Conservation (phyloP, 2,797 vertebrate genomes). For the Naso thynnoides region DNA sequence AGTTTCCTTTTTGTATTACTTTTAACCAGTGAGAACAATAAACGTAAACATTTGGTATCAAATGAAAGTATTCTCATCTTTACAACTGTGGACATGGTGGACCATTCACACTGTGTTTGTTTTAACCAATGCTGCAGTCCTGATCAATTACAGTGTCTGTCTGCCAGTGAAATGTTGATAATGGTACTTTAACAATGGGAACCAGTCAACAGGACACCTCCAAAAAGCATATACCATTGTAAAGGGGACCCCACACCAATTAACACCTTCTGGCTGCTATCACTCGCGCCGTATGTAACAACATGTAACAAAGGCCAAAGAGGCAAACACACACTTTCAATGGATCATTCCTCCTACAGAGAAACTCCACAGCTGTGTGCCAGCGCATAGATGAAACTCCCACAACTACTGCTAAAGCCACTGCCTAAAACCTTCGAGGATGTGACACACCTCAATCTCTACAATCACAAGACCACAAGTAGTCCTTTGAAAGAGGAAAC, state of each 20-base stretch:
- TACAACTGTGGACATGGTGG: background rate
- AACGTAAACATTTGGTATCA: too few species aligned
- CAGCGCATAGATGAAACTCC: slow-evolving; percentile 44
- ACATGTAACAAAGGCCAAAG: slow-evolving; percentile 11
- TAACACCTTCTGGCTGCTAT: slow-evolving; percentile 29
- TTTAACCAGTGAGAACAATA: too few species aligned
- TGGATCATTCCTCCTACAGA: slow-evolving; percentile 17
- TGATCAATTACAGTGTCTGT: slow-evolving; percentile 19
- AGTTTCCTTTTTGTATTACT: background rate
- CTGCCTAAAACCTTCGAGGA: slow-evolving; percentile 66
- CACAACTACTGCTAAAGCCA: slow-evolving; percentile 42
- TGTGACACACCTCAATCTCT: slow-evolving; percentile 73
- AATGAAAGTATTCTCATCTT: background rate
- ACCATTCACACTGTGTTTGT: background rate
- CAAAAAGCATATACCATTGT: slow-evolving; percentile 39
- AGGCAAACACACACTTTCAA: slow-evolving; percentile 22
- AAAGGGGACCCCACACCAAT: slow-evolving; percentile 18
- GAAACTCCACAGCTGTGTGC: slow-evolving; percentile 49
- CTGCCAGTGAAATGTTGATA: slow-evolving; percentile 35
- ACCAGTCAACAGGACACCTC: slow-evolving; percentile 28
- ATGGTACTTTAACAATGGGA: slow-evolving; percentile 48
- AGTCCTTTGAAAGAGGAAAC: slow-evolving; percentile 25
- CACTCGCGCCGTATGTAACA: slow-evolving; percentile 43
- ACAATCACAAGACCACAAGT: slow-evolving; percentile 34
- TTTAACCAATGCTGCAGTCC: slow-evolving; percentile 3